Percentiles rank a stretch among this genome's conserved stretches.
Evolutionary conservation across 2,888 invertebrate genomes (phyloP).

Genomic region (Loripinus fragilis): DNA sequence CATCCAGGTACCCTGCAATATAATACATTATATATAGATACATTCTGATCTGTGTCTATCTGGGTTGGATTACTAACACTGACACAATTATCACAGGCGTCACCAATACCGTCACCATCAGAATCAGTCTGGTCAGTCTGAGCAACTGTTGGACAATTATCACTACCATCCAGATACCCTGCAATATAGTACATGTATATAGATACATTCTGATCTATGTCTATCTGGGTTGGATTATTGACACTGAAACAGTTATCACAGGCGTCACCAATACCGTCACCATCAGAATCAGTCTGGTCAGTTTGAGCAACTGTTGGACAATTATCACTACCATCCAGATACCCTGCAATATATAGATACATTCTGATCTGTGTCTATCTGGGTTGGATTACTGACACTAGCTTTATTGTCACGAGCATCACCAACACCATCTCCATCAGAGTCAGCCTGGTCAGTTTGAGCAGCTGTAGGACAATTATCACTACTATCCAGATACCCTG

Average conservation of each 20-base stretch:
- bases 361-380: background rate
- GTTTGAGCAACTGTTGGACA: conserved; percentile 83
- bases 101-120: conserved; percentile 59
- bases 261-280: conserved; percentile 64
- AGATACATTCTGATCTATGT: conserved; percentile 89
- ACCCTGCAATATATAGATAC: conserved; percentile 25
- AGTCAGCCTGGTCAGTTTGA: conserved; percentile 88
- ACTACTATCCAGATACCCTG: conserved; percentile 35
- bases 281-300: conserved; percentile 86
- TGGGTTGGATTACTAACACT: conserved; percentile 87
- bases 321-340: conserved; percentile 86
- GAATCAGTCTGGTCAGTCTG: too few species aligned
- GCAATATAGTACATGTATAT: too few species aligned
- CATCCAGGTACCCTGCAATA: too few species aligned
- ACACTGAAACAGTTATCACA: conserved; percentile 83
- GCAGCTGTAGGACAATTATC: conserved; percentile 86
- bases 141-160: too few species aligned
- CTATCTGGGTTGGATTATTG: conserved; percentile 89
- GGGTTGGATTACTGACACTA: background rate
- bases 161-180: too few species aligned
- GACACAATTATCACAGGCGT: conserved; percentile 83
- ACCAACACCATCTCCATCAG: conserved; percentile 61
- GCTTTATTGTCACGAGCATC: conserved; percentile 31
- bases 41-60: conserved; percentile 89
- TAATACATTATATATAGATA: too few species aligned